Conservation (phyloP, 2,113 vertebrate species). For the Tympanuchus pallidicinctus region DNA sequence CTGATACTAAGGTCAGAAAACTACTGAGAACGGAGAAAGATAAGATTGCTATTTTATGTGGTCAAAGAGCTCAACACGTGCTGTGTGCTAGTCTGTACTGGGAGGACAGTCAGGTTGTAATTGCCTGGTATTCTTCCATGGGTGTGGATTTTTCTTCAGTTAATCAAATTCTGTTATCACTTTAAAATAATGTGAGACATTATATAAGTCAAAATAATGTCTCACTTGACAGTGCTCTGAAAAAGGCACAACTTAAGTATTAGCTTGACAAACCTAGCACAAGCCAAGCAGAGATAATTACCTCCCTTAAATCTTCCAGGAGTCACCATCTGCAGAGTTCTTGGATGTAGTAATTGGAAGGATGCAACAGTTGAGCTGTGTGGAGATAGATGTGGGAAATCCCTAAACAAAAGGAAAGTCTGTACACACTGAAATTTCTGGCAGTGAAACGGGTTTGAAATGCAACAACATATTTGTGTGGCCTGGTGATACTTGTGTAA, state of each 20-base stretch:
- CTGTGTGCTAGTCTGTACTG: neutral
- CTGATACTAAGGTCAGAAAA: neutral
- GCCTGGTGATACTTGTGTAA: neutral
- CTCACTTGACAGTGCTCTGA: neutral
- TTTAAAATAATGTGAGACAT: no score
- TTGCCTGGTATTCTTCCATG: fast-evolving
- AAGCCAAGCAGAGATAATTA: neutral
- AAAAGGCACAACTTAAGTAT: neutral
- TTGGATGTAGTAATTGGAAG: neutral
- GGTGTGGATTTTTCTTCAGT: neutral
- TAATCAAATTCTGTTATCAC: neutral
- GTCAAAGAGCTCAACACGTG: fast-evolving
- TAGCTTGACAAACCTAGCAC: neutral
- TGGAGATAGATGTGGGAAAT: neutral
- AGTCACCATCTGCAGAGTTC: neutral
- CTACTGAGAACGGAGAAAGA: neutral
- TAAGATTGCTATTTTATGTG: neutral
- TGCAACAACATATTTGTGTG: neutral
- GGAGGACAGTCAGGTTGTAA: neutral
- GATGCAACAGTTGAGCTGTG: neutral
- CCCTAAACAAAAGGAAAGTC: neutral
- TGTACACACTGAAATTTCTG: neutral
- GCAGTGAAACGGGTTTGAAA: neutral
- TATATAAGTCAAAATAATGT: no score
- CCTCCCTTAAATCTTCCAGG: neutral